These are phyloP conservation scores for Sinocyclocheilus rhinocerous DNA, from an alignment of 2,113 vertebrate genomes.

Conservation along the genomic window DNA sequence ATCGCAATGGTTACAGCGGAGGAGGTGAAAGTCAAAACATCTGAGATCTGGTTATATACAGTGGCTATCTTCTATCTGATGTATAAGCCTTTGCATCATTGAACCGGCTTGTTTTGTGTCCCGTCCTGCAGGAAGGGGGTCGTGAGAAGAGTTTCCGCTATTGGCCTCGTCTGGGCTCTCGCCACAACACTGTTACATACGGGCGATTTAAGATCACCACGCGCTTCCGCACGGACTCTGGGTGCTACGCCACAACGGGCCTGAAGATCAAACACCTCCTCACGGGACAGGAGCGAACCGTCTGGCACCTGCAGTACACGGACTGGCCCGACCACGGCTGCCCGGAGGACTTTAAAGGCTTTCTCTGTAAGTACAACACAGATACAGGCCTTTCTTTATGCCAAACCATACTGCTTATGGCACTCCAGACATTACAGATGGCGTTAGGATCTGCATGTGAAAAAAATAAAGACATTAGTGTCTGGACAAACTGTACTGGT, in stretches of 20 bases:
- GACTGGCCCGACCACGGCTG: constrained; percentile 98
- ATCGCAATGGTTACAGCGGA: constrained; percentile 97
- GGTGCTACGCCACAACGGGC: constrained; percentile 96
- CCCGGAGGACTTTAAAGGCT: constrained; percentile 94
- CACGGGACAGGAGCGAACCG: constrained; percentile 91
- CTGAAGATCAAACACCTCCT: constrained; percentile 95
- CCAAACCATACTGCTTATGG: not conserved
- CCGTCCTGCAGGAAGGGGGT: constrained; percentile 83
- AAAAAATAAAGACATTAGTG: not conserved
- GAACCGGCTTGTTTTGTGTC: not conserved
- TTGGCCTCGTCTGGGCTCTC: constrained; percentile 94
- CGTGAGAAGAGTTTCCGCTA: constrained; percentile 96
- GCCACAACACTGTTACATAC: constrained; percentile 93
- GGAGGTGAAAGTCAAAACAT: constrained; percentile 75
- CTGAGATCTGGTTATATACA: not conserved
- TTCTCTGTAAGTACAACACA: constrained; percentile 83
- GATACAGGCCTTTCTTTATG: not conserved
- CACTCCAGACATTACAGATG: not conserved
- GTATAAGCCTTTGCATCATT: not conserved
- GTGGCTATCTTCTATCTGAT: not conserved
- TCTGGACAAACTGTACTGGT: not conserved
- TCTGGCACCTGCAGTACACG: constrained; percentile 99
- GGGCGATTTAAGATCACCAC: constrained; percentile 97
- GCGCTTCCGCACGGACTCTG: constrained; percentile 93
- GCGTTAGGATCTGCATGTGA: too few relatives aligned